Evolutionary conservation across 23 tunicate genomes (phyloP).

Genomic region (Trididemnum nubilum): DNA sequence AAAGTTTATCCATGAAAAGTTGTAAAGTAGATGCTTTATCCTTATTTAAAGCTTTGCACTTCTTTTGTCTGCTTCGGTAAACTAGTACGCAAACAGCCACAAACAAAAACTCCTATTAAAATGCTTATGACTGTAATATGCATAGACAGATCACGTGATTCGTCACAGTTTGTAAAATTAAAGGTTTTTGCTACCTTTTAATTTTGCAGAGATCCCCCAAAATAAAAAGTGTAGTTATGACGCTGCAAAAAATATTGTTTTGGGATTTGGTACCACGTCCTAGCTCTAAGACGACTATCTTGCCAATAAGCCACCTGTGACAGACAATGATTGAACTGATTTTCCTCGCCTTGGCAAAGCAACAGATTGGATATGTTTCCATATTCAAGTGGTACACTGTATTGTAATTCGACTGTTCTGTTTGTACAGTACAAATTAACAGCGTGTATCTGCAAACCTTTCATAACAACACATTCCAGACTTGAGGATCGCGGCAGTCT

Average conservation of each 20-base stretch:
- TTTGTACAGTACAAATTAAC: neutral
- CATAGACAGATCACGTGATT: too few relatives aligned
- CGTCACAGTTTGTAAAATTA: neutral
- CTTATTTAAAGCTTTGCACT: neutral
- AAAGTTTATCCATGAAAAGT: too few relatives aligned
- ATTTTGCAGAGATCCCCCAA: neutral
- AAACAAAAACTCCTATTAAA: neutral
- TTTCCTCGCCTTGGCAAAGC: constrained; percentile 16
- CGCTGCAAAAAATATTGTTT: neutral
- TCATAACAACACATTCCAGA: constrained; percentile 1
- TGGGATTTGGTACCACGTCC: neutral
- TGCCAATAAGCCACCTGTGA: neutral
- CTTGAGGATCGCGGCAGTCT: neutral
- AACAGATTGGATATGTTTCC: neutral
- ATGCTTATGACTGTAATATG: neutral
- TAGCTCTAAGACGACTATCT: neutral
- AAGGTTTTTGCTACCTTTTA: neutral
- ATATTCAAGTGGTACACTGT: neutral
- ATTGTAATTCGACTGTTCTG: neutral
- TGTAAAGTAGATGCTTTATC: neutral
- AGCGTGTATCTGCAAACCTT: neutral
- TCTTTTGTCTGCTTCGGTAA: neutral
- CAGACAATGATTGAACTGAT: neutral
- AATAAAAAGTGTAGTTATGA: neutral
- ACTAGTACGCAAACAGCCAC: neutral